Evolutionary conservation across 2,113 vertebrate species (phyloP).

Genomic region (Crotalus tigris): DNA sequence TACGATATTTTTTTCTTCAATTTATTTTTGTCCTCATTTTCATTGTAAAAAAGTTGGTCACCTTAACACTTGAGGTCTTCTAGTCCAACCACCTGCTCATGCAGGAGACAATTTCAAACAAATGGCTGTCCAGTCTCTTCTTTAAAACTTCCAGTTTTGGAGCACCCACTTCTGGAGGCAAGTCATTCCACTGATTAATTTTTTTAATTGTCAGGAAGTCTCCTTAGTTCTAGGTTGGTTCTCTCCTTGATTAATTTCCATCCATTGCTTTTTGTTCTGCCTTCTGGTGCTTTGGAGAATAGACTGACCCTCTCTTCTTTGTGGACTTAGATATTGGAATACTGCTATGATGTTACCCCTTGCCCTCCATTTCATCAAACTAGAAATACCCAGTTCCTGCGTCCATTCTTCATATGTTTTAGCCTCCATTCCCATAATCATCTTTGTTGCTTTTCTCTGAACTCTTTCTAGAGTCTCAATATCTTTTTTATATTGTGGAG

Average conservation of each 20-base stretch:
- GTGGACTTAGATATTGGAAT: neutral
- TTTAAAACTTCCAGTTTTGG: neutral
- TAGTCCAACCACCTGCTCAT: too few relatives aligned
- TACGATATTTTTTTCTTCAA: too few relatives aligned
- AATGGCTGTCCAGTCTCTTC: neutral
- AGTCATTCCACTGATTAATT: neutral
- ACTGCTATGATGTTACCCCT: neutral
- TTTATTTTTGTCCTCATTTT: too few relatives aligned
- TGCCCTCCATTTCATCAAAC: neutral
- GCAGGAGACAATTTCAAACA: neutral
- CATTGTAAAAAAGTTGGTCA: too few relatives aligned
- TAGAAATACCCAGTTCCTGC: neutral
- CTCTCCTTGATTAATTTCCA: neutral
- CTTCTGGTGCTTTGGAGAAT: neutral
- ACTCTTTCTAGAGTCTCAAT: too few relatives aligned
- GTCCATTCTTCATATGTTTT: too few relatives aligned
- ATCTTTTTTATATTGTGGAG: too few relatives aligned
- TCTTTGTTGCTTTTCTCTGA: too few relatives aligned
- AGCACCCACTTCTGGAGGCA: neutral
- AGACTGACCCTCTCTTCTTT: neutral
- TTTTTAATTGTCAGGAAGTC: neutral
- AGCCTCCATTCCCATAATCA: too few relatives aligned
- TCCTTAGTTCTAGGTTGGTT: neutral
- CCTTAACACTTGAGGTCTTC: too few relatives aligned
- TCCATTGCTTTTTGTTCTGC: neutral